Percentiles rank a stretch among this genome's conserved stretches.
Evolutionary conservation across 2,113 vertebrate genomes (phyloP).

Genomic region (Tamias sibiricus): DNA sequence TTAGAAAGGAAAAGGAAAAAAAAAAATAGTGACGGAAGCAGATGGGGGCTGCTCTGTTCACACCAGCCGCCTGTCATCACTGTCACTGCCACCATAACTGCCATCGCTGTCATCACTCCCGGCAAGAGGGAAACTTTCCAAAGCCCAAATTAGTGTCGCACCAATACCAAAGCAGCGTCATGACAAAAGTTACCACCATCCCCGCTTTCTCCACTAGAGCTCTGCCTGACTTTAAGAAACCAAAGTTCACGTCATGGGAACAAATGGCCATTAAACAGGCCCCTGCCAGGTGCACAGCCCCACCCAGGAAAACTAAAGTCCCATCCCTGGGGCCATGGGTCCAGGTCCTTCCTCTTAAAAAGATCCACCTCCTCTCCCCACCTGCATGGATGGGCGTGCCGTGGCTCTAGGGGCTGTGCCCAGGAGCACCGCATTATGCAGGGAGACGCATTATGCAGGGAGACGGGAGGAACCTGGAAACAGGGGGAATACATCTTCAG

Average conservation of each 20-base stretch:
- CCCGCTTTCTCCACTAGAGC: not conserved
- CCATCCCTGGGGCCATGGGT: not conserved
- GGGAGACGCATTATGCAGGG: not conserved
- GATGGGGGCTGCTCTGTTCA: not conserved
- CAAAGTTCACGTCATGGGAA: not conserved
- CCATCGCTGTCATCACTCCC: not conserved
- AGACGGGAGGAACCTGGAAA: conserved; percentile 34
- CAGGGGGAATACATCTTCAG: conserved; percentile 64
- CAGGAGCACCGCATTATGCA: not conserved
- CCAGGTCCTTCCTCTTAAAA: not conserved
- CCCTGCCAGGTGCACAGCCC: not conserved
- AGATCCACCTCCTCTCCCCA: not conserved
- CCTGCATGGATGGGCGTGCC: not conserved
- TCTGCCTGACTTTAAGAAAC: not conserved
- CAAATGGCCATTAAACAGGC: not conserved
- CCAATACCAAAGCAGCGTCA: not conserved
- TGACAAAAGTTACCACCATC: not conserved
- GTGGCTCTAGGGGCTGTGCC: not conserved
- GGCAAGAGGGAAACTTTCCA: not conserved
- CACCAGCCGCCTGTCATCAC: not conserved
- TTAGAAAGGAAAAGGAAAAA: not conserved
- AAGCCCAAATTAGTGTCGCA: not conserved
- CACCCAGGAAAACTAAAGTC: not conserved
- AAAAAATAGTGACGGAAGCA: too few species aligned
- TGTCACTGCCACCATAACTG: rapidly evolving